These are phyloP conservation scores for Synodontis membranacea DNA, from an alignment of 2,113 vertebrate species.

Conservation along the genomic window DNA sequence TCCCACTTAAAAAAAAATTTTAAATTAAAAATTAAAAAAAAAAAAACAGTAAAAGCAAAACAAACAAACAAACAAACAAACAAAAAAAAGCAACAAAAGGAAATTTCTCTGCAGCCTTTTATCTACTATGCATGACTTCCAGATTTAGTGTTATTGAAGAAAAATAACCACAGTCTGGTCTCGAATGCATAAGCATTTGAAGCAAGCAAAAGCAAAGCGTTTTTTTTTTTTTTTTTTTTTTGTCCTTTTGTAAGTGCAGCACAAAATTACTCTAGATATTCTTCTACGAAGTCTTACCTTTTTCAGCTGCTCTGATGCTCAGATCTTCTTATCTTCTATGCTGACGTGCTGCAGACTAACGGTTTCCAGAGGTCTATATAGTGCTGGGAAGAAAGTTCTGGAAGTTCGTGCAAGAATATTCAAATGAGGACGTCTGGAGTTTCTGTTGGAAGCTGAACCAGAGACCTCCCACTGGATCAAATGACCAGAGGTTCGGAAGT, in stretches of 20 bases:
- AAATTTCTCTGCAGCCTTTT: neutral
- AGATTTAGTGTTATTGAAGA: neutral
- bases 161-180: neutral
- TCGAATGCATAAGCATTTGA: constrained; percentile 2
- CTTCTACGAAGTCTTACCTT: constrained; percentile 21
- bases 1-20: constrained; percentile 1
- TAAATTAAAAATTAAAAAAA: too few species aligned
- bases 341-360: constrained; percentile 23
- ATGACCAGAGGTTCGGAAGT: constrained; percentile 39
- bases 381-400: constrained; percentile 78
- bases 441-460: constrained; percentile 53
- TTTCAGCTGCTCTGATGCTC: neutral
- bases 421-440: constrained; percentile 66
- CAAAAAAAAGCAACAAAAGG: neutral
- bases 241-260: neutral
- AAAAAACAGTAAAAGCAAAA: neutral
- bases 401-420: constrained; percentile 79
- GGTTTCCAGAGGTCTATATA: constrained; percentile 67
- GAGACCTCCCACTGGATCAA: constrained; percentile 64
- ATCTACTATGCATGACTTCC: neutral
- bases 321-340: constrained; percentile 12
- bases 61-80: too few species aligned
- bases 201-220: constrained; percentile 1
- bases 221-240: too few species aligned
- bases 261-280: neutral